Percentiles rank a stretch among this genome's conserved stretches.
Conservation (phyloP, 2,888 invertebrate genomes). For the Sussaba pulchella region DNA sequence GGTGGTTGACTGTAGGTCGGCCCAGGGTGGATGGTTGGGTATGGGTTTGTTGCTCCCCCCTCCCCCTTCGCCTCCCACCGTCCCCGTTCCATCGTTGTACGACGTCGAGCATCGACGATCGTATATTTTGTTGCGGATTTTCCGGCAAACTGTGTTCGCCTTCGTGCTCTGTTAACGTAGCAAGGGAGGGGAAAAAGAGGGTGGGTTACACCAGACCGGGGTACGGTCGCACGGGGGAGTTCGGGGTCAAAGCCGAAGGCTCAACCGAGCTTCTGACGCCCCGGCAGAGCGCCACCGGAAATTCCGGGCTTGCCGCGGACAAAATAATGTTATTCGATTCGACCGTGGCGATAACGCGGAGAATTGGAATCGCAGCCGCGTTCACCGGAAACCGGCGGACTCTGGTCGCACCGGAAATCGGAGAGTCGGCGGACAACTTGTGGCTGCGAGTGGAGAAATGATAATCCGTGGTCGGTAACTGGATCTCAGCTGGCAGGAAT, state of each 20-base stretch:
- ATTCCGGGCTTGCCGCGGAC: conserved; percentile 54
- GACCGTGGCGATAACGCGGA: conserved; percentile 69
- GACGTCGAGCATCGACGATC: conserved; percentile 66
- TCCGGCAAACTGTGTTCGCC: conserved; percentile 56
- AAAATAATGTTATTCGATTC: conserved; percentile 75
- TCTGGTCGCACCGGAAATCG: conserved; percentile 48
- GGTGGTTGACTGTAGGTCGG: not conserved
- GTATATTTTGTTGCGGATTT: conserved; percentile 73
- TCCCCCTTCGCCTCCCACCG: not conserved
- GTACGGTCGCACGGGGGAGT: conserved; percentile 26
- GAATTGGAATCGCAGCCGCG: conserved; percentile 48
- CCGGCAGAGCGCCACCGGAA: conserved; percentile 41
- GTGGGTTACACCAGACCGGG: conserved; percentile 41
- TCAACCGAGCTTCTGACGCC: conserved; percentile 8
- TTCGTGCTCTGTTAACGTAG: conserved; percentile 34
- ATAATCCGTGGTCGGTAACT: conserved; percentile 29
- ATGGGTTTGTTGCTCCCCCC: conserved; percentile 60
- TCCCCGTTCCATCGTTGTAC: conserved; percentile 40
- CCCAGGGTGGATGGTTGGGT: conserved; percentile 6
- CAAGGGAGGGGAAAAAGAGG: no score
- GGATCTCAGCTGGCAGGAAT: not conserved
- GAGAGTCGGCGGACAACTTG: conserved; percentile 72
- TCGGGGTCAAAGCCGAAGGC: conserved; percentile 18
- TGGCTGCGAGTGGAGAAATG: conserved; percentile 58
- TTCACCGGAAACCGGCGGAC: conserved; percentile 31